phyloP scores from a whole-genome alignment of 2,113 vertebrate genomes.

The Ptilorrhoa leucosticta region DNA sequence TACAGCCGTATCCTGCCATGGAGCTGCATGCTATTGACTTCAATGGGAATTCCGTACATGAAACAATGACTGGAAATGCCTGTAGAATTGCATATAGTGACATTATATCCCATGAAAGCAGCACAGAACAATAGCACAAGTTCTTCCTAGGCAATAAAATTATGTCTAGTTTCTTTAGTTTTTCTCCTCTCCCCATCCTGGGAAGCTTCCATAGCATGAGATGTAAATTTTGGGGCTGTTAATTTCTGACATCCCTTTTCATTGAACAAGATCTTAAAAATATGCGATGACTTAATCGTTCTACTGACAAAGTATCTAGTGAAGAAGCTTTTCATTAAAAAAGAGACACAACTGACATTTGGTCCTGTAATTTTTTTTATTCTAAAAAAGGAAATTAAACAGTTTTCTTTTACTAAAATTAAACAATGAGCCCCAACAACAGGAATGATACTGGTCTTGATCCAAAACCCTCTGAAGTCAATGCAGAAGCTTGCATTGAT shows the following conservation, averaged over 20 bases:
- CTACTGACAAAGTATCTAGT: conserved; percentile 23
- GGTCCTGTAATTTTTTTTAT: background rate
- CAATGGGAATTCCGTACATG: background rate
- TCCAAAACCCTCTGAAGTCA: background rate
- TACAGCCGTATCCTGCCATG: background rate
- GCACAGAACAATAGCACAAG: conserved; percentile 9
- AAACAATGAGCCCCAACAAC: background rate
- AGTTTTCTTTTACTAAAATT: conserved; percentile 36
- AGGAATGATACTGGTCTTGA: background rate
- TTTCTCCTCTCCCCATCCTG: background rate
- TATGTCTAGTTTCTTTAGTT: background rate
- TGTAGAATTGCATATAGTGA: background rate
- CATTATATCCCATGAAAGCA: conserved; percentile 1
- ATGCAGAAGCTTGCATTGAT: background rate
- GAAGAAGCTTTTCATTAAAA: conserved; percentile 37
- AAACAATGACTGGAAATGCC: conserved; percentile 41
- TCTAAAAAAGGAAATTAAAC: conserved; percentile 22
- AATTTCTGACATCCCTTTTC: background rate
- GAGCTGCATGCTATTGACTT: background rate
- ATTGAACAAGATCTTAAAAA: conserved; percentile 5
- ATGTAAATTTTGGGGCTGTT: background rate
- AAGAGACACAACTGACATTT: background rate
- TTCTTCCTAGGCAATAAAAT: background rate
- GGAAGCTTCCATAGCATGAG: background rate
- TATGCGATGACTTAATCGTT: background rate